Percentiles rank a stretch among this genome's conserved stretches.
Conservation (phyloP, 2,113 vertebrate species). For the Haliaeetus leucogaster region DNA sequence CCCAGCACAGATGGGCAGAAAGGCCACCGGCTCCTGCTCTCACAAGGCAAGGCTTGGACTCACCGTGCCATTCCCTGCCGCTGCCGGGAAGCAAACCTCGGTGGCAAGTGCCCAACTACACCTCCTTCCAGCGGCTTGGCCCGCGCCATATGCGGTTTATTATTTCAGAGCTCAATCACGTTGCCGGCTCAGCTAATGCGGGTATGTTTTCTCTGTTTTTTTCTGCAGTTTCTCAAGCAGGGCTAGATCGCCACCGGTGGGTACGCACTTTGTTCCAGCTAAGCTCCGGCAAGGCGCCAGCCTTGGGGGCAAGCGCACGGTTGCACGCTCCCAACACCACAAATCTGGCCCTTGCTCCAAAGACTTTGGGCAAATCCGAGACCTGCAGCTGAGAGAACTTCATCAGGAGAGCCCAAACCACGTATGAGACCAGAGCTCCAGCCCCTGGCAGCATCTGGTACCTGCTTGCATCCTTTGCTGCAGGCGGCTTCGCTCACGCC, state of each 20-base stretch:
- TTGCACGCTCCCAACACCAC: neutral
- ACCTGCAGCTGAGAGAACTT: neutral
- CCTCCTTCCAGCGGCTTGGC: neutral
- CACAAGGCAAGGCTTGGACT: neutral
- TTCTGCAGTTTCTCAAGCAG: neutral
- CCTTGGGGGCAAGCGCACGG: neutral
- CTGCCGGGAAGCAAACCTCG: neutral
- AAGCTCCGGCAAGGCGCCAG: neutral
- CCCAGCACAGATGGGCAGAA: neutral
- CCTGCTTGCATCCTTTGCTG: neutral
- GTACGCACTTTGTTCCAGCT: neutral
- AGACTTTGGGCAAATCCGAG: neutral
- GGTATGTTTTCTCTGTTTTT: neutral
- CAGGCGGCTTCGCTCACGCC: accelerated
- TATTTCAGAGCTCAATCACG: neutral
- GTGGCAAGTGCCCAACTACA: neutral
- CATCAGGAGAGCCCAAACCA: neutral
- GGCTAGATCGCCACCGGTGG: neutral
- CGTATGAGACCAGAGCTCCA: constrained; percentile 24
- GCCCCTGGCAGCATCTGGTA: constrained; percentile 48
- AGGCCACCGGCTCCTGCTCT: neutral
- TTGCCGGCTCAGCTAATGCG: neutral
- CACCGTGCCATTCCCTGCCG: neutral
- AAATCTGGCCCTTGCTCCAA: neutral
- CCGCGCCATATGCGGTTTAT: accelerated